Percentiles rank a stretch among this genome's conserved stretches.
These are phyloP conservation scores for Drosophila jambulina DNA, from an alignment of 1,140 invertebrate species.

Conservation along the genomic window DNA sequence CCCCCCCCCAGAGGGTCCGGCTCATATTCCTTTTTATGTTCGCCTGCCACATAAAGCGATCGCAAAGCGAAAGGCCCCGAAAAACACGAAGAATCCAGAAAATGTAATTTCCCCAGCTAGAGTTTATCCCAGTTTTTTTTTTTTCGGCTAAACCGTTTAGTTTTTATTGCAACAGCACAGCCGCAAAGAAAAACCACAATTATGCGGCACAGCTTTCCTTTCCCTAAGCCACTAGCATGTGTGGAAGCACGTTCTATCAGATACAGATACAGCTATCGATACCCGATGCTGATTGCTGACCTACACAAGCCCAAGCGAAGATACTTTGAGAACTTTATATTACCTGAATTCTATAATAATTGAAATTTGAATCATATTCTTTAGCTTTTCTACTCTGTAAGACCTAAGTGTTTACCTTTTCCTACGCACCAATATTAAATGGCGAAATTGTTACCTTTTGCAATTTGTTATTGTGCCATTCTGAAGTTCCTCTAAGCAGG, in stretches of 20 bases:
- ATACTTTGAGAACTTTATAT: not conserved
- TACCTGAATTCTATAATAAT: not conserved
- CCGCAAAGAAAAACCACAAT: slow-evolving; percentile 51
- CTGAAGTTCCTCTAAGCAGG: not conserved
- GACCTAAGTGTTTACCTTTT: not conserved
- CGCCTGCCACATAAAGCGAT: slow-evolving; percentile 56
- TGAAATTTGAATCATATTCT: not conserved
- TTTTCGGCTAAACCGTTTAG: slow-evolving; percentile 44
- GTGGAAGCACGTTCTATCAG: slow-evolving; percentile 60
- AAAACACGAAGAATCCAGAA: slow-evolving; percentile 56
- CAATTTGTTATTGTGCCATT: slow-evolving; percentile 35
- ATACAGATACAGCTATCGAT: slow-evolving; percentile 12
- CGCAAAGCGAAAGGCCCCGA: slow-evolving; percentile 56
- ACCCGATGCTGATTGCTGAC: slow-evolving; percentile 7
- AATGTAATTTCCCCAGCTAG: slow-evolving; percentile 42
- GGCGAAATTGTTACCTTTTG: not conserved
- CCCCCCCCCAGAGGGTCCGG: slow-evolving; percentile 3
- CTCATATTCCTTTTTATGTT: slow-evolving; percentile 53
- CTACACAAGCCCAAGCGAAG: not conserved
- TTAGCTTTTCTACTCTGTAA: too few relatives aligned
- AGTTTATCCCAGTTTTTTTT: slow-evolving; percentile 31
- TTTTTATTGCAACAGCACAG: slow-evolving; percentile 18
- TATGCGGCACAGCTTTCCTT: slow-evolving; percentile 70
- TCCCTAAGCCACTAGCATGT: slow-evolving; percentile 32
- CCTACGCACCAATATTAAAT: not conserved